phyloP scores from a whole-genome alignment of 2,888 invertebrate genomes.

The Rhagium mordax region DNA sequence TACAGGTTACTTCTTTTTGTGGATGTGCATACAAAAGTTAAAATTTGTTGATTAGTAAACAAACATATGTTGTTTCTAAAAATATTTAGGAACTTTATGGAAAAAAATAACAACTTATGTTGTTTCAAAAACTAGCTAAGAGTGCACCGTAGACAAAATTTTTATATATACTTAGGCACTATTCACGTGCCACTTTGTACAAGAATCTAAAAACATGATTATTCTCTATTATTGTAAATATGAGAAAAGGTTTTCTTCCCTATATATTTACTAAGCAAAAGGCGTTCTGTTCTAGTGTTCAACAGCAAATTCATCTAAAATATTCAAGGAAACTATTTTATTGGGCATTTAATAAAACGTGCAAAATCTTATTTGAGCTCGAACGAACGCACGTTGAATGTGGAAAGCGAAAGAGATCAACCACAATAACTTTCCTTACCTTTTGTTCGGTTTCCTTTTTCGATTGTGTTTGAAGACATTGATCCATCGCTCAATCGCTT shows the following conservation, averaged over 20 bases:
- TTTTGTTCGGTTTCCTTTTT: constrained; percentile 47
- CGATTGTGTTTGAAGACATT: constrained; percentile 40
- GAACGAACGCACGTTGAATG: constrained; percentile 1
- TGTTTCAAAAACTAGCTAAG: too few relatives aligned
- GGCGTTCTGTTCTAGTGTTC: neutral
- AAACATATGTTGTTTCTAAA: too few relatives aligned
- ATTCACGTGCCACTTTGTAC: too few relatives aligned
- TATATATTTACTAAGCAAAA: too few relatives aligned
- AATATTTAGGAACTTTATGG: too few relatives aligned
- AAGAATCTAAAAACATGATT: too few relatives aligned
- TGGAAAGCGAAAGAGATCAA: constrained; percentile 14
- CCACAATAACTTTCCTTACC: constrained; percentile 45
- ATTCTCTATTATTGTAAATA: neutral
- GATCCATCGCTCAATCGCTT: constrained; percentile 49
- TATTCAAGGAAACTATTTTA: neutral
- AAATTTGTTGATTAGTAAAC: too few relatives aligned
- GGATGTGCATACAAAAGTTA: too few relatives aligned
- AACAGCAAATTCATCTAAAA: neutral
- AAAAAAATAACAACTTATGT: too few relatives aligned
- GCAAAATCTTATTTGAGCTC: constrained; percentile 7
- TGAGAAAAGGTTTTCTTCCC: neutral
- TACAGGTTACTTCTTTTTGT: too few relatives aligned
- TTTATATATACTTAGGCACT: too few relatives aligned
- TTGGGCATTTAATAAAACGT: constrained; percentile 8
- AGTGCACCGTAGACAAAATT: too few relatives aligned